Base-by-base conservation (phyloP, 1,140 invertebrate species). In the Lepidurus arcticus region DNA sequence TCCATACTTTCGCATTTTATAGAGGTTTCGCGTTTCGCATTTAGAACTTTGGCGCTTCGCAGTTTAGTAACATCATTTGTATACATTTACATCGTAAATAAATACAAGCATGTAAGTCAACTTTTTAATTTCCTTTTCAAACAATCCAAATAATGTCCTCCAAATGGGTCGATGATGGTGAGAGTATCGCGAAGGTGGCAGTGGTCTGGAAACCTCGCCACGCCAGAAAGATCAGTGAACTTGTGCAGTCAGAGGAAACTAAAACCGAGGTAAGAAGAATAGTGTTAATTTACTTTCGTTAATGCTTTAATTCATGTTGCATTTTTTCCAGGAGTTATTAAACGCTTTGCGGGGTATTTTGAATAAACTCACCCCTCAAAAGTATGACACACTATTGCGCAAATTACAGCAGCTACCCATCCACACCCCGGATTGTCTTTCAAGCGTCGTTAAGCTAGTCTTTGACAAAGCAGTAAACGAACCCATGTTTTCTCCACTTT, bases 401-500 rank as follows among this genome's bases (percentile, higher is more conserved):
- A 92, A 94, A 86, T 90, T 97, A 45, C 88, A 90, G 77, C 82
- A 87, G 16, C 86, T 98, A 13, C 87, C 90, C 76, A 95, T 98
- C 78, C 91, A 96, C 84, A 93, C 90, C 5, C 89, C 90, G 77
- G 91, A 92, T 44, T 88, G 92, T 81, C 85, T 98, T 42, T 88
- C 91, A 80, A 92, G 91, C 79, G 93, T 97, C 11, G 96, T 97
- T 82, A 89, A 94, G 84, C 88, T 98, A 77, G 91, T 98, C 1
- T 98, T 98, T 86, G 94, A 97, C 84, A 98, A 97, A 88, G 96
- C 96, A 44, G 91, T 98, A 43, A 92, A 96, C 86, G 96, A 98
- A 84, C 96, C 95, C 2, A 93, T 90, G 83, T 98, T 97, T 83
- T 94, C 94, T 8, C 90, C 92, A 44, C 92, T 92, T 0, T 98